Base-by-base conservation (phyloP, 2,797 vertebrate species). In the Gadopsis bispinosus region DNA sequence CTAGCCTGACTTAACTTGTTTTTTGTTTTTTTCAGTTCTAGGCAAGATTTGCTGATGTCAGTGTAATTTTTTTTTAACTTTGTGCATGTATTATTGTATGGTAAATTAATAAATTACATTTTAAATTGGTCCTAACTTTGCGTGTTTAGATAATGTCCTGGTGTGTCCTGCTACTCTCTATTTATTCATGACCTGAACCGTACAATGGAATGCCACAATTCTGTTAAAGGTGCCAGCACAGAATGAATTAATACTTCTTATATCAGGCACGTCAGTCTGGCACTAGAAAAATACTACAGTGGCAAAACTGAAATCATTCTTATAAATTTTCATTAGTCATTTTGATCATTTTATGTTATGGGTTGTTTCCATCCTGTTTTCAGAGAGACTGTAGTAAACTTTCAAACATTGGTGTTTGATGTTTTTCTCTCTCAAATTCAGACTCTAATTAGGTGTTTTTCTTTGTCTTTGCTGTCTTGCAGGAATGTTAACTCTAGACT, bases 391-490 rank as follows among this genome's bases (percentile, higher is more conserved):
- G 39, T 72, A 62, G 10, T 73, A 61, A 66, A 53, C 12, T 4
- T 61, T 75, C 1, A 75, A 55, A 31, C 39, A 54, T 73, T 79
- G 80, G 13, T 87, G 20, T 75, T 69, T 33, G 17, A 29, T 77
- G 51, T 80, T 48, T 62, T 60, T 14, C 5, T 22, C 47, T 54
- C 53, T 79, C 11, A 73, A 80, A 82, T 50, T 22, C 85, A 75
- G 58, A 55, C 67, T 87, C 87, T 93, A 93, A 94, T 93, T 66
- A 95, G 94, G 50, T 90, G 78, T 97, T 96, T 96, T 93, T 97
- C 95, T 97, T 96, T 97, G 95, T 97, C 94, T 98, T 97, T 98
- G 95, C 95, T 97, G 95, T 97, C 95, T 98, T 99, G 95, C 97
- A 99, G 98, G 97, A 97, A 96, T 96, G 92, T 92, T 88, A 96